Percentiles rank a stretch among this genome's conserved stretches.
Conservation (phyloP, 2,888 invertebrate genomes). For the Mellilla xanthometata region DNA sequence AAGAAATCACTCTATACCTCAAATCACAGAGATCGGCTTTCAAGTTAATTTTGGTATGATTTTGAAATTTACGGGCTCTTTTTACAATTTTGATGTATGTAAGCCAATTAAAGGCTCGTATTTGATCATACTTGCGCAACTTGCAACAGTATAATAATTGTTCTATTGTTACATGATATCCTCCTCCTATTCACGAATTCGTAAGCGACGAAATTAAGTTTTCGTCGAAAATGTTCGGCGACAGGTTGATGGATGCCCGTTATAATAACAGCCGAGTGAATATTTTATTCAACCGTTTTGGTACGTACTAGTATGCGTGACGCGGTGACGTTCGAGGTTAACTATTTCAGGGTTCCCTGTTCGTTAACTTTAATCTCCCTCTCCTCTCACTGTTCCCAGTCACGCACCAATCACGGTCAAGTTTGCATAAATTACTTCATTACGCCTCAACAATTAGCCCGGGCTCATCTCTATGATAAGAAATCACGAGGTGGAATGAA, state of each 20-base stretch:
- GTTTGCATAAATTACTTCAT: constrained; percentile 43
- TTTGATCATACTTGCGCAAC: too few species aligned
- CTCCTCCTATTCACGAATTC: constrained; percentile 28
- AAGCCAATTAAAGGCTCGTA: too few species aligned
- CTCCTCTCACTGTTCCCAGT: constrained; percentile 56
- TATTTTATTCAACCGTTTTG: constrained; percentile 64
- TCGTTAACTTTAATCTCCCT: constrained; percentile 64
- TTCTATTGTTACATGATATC: too few species aligned
- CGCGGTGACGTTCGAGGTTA: constrained; percentile 60
- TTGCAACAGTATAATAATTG: too few species aligned
- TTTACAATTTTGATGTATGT: too few species aligned
- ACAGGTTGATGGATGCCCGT: constrained; percentile 71
- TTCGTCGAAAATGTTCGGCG: constrained; percentile 66
- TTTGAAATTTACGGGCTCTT: too few species aligned
- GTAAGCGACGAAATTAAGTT: constrained; percentile 63
- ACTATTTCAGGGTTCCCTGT: constrained; percentile 65
- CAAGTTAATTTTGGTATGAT: too few species aligned
- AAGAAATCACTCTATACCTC: too few species aligned
- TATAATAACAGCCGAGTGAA: constrained; percentile 68
- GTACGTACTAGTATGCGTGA: constrained; percentile 57
- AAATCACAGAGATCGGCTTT: too few species aligned
- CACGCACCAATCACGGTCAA: constrained; percentile 53
- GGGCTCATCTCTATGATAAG: background rate
- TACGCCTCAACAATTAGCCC: constrained; percentile 9
- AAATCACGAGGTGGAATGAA: too few species aligned